phyloP scores from a whole-genome alignment of 2,888 invertebrate genomes.

The Orthosia gracilis region DNA sequence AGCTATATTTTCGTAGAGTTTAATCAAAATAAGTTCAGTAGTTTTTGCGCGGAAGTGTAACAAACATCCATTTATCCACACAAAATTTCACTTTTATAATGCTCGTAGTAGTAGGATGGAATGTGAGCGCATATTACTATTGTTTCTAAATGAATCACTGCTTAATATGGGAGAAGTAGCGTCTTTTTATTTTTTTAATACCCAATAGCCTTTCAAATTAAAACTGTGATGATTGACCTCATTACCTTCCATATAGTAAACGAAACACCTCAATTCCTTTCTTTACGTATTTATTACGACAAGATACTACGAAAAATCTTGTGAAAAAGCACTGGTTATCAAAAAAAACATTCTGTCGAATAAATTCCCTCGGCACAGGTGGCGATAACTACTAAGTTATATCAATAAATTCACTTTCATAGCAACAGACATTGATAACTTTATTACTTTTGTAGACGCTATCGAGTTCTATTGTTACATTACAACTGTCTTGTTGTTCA shows the following conservation, averaged over 20 bases:
- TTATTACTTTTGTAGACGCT: slow-evolving; percentile 45
- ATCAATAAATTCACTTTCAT: slow-evolving; percentile 55
- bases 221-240: too few relatives aligned
- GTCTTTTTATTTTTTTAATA: background rate
- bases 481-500: slow-evolving; percentile 33
- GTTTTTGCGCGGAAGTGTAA: too few relatives aligned
- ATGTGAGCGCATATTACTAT: background rate
- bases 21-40: too few relatives aligned
- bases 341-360: slow-evolving; percentile 35
- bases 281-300: slow-evolving; percentile 4
- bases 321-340: slow-evolving; percentile 7
- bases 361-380: slow-evolving; percentile 52
- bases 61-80: too few relatives aligned
- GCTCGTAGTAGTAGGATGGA: too few relatives aligned
- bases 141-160: background rate
- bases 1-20: too few relatives aligned
- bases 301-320: background rate
- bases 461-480: slow-evolving; percentile 34
- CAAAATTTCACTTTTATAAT: too few relatives aligned
- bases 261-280: background rate
- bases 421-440: slow-evolving; percentile 50
- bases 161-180: background rate
- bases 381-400: slow-evolving; percentile 52
- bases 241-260: too few relatives aligned
- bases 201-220: too few relatives aligned